These are phyloP conservation scores for Siphlonurus alternatus DNA, from an alignment of 2,888 invertebrate species.

Conservation along the genomic window DNA sequence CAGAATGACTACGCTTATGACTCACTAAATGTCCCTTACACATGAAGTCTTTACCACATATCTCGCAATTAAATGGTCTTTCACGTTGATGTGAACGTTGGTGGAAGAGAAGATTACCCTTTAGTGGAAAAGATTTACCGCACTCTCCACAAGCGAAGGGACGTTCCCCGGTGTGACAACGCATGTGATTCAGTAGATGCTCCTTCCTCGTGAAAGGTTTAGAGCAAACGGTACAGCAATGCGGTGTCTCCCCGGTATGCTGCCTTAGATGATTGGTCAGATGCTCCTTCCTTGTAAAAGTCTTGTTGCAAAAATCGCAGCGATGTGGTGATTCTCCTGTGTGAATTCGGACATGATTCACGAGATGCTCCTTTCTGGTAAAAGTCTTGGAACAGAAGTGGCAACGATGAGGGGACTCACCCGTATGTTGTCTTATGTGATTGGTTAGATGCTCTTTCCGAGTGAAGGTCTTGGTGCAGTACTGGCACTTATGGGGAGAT, in stretches of 20 bases:
- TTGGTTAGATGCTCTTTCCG: constrained; percentile 56
- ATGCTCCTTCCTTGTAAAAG: constrained; percentile 53
- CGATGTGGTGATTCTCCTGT: constrained; percentile 48
- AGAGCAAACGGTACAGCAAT: constrained; percentile 54
- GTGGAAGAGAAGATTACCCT: constrained; percentile 71
- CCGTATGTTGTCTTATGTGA: constrained; percentile 74
- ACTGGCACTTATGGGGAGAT: constrained; percentile 70
- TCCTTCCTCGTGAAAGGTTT: constrained; percentile 60
- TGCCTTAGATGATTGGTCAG: constrained; percentile 53
- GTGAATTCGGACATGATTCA: constrained; percentile 55
- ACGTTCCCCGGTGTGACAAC: constrained; percentile 54
- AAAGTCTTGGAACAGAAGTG: constrained; percentile 72
- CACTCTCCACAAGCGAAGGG: constrained; percentile 73
- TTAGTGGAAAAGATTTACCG: constrained; percentile 71
- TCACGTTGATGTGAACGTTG: constrained; percentile 72
- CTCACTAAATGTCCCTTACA: constrained; percentile 74
- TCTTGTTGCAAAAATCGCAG: constrained; percentile 52
- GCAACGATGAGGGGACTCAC: constrained; percentile 71
- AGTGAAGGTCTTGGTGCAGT: constrained; percentile 43
- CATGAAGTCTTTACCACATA: constrained; percentile 75
- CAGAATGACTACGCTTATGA: constrained; percentile 64
- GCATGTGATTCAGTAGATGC: constrained; percentile 57
- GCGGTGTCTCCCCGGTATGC: constrained; percentile 53
- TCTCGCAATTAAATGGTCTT: constrained; percentile 57
- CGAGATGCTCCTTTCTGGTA: constrained; percentile 72